Evolutionary conservation across 2,797 vertebrate genomes (phyloP).

Genomic region (Lacerta viridis): DNA sequence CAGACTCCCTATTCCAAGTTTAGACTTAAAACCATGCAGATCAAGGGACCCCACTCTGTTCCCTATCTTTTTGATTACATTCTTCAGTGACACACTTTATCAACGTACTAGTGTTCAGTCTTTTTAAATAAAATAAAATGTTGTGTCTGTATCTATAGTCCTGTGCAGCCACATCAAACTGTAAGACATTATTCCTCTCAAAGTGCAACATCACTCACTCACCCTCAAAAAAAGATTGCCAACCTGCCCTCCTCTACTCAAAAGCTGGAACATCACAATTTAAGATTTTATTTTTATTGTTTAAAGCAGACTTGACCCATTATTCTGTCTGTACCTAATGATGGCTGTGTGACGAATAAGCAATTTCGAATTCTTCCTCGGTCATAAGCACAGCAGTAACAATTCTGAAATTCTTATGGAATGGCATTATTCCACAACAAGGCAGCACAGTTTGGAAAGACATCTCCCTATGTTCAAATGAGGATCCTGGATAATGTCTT

Average conservation of each 20-base stretch:
- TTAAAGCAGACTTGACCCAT: too few species aligned
- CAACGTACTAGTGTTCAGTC: fast-evolving
- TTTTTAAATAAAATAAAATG: background rate
- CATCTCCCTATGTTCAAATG: too few species aligned
- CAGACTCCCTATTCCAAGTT: background rate
- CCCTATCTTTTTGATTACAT: background rate
- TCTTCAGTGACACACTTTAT: fast-evolving
- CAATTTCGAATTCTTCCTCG: background rate
- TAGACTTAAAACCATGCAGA: conserved; percentile 43
- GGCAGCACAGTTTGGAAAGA: background rate
- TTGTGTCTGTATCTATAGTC: fast-evolving
- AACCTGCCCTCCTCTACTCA: too few species aligned
- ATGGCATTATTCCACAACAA: background rate
- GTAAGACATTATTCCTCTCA: conserved; percentile 42
- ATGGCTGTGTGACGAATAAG: background rate
- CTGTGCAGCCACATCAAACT: conserved; percentile 46
- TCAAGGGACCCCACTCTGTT: conserved; percentile 36
- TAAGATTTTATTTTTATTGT: too few species aligned
- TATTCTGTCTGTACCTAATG: background rate
- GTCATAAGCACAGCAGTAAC: background rate
- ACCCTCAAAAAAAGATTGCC: background rate
- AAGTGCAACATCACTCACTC: background rate
- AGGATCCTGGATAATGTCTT: too few species aligned
- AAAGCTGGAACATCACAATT: background rate
- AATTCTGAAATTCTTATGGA: background rate